phyloP scores from a whole-genome alignment of 1,140 invertebrate species.

The Brachystomella parvula region DNA sequence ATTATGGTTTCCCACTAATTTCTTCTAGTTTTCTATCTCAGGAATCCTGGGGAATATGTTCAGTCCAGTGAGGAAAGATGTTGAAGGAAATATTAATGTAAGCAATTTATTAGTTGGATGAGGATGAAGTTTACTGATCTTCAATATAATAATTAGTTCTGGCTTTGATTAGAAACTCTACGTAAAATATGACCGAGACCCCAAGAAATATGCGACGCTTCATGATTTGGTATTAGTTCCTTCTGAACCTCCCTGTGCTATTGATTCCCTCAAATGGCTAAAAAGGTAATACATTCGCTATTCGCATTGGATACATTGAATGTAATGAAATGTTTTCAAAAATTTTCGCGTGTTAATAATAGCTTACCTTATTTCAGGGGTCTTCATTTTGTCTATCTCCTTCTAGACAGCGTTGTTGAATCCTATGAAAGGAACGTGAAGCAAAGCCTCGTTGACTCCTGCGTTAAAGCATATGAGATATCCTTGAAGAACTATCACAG shows the following conservation, averaged over 20 bases:
- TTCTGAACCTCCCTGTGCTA: background rate
- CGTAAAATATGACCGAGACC: background rate
- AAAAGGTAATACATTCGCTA: conserved; percentile 2
- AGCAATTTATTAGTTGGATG: background rate
- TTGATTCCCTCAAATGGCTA: background rate
- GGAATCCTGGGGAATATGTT: background rate
- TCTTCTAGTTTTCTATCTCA: background rate
- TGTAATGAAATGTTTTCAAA: background rate
- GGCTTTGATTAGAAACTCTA: background rate
- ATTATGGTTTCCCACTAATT: no score
- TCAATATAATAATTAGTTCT: background rate
- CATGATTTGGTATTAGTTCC: background rate
- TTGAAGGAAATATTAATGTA: conserved; percentile 2
- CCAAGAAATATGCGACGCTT: background rate
- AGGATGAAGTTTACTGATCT: no score
- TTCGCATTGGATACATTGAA: no score
- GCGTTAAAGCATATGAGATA: background rate
- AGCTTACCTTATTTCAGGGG: background rate
- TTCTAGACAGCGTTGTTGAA: background rate
- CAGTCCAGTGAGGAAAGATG: background rate
- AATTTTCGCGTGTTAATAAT: background rate
- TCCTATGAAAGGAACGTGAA: background rate
- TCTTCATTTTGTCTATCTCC: background rate
- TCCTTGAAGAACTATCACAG: background rate
- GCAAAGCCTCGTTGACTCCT: background rate